Conservation (phyloP, 2,888 invertebrate species). For the Drosophila niveifrons region DNA sequence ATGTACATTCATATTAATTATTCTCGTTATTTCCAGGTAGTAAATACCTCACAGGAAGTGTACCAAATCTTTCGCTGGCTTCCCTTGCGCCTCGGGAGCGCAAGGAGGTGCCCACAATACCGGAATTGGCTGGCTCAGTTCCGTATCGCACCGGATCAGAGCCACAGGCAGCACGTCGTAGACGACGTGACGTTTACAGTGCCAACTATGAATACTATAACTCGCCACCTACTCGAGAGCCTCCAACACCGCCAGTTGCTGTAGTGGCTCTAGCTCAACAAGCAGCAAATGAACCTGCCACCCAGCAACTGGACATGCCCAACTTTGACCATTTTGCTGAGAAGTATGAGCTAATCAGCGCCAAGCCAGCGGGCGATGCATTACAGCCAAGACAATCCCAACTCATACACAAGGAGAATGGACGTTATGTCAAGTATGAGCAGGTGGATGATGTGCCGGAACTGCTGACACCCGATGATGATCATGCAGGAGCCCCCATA, state of each 20-base stretch:
- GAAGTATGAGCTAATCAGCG: constrained; percentile 64
- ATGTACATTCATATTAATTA: neutral
- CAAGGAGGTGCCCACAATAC: constrained; percentile 27
- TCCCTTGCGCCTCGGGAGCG: constrained; percentile 19
- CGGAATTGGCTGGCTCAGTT: constrained; percentile 33
- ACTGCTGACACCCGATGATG: constrained; percentile 65
- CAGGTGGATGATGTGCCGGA: constrained; percentile 76
- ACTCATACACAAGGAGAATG: constrained; percentile 47
- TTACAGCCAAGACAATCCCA: constrained; percentile 10
- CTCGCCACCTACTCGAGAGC: constrained; percentile 65
- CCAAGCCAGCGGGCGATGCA: constrained; percentile 23
- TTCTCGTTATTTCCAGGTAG: constrained; percentile 29
- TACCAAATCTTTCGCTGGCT: constrained; percentile 58
- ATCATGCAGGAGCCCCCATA: constrained; percentile 51
- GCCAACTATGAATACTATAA: constrained; percentile 48
- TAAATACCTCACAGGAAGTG: constrained; percentile 62
- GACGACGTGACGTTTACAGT: constrained; percentile 58
- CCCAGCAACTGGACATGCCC: constrained; percentile 57
- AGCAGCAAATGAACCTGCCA: constrained; percentile 1
- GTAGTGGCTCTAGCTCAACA: constrained; percentile 32
- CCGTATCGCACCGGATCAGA: constrained; percentile 30
- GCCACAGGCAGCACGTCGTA: constrained; percentile 31
- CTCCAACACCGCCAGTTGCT: constrained; percentile 60
- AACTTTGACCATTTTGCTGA: constrained; percentile 72
- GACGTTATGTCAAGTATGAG: constrained; percentile 78